phyloP scores from a whole-genome alignment of 2,888 invertebrate genomes.

The Teleogryllus oceanicus region DNA sequence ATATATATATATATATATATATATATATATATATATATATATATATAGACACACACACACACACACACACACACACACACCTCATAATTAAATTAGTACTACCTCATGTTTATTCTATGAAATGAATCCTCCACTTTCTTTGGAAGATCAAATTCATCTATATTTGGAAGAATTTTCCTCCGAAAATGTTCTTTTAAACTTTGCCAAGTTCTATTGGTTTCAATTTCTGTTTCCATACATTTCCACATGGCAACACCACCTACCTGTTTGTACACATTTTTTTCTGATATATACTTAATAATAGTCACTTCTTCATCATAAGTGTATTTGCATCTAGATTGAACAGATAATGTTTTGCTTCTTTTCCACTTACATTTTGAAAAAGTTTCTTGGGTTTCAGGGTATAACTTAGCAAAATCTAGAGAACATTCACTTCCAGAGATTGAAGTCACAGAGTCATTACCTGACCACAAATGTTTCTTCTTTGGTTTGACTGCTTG shows the following conservation, averaged over 20 bases:
- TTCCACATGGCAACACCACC: background rate
- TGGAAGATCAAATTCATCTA: background rate
- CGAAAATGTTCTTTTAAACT: background rate
- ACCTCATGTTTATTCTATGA: background rate
- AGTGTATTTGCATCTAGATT: background rate
- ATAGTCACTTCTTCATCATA: background rate
- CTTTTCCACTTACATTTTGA: background rate
- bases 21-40: too few relatives aligned
- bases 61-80: too few relatives aligned
- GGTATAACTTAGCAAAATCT: background rate
- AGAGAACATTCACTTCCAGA: background rate
- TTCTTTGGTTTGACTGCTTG: background rate
- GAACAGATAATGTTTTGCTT: background rate
- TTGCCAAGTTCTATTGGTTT: background rate
- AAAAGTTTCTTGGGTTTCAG: background rate
- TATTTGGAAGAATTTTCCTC: background rate
- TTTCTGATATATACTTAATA: background rate
- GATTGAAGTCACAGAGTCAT: background rate
- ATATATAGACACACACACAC: too few relatives aligned
- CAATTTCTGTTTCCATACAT: background rate
- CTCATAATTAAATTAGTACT: background rate
- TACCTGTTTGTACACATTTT: background rate
- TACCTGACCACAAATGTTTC: background rate
- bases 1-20: too few relatives aligned
- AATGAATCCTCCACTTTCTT: background rate